Base-by-base conservation (phyloP, 1,140 invertebrate genomes). In the Lordiphosa collinella region DNA sequence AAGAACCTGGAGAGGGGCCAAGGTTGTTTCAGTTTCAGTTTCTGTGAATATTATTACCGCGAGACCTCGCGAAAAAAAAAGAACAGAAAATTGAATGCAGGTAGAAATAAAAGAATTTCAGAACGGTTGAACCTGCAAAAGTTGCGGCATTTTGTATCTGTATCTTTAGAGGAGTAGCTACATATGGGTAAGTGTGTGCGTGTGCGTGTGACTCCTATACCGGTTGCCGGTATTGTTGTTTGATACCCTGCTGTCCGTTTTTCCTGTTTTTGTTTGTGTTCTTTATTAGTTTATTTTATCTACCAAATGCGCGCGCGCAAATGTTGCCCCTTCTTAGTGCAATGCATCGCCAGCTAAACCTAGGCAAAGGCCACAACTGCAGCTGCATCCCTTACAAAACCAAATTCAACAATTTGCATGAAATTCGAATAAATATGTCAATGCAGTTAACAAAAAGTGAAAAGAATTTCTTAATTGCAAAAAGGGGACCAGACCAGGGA, bases 361-460 rank as follows among this genome's bases (percentile, higher is more conserved):
- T 29, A 29, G 25, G 5, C 25, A 29, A 29, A 29, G 8, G n/a
- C n/a, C n/a, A n/a, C n/a, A 29, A 5, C 5, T 29, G 38, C 72
- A 76, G 41, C 74, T 67, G 55, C 57, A 59, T 57, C 46, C 40
- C 25, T 8, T 29, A 29, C 7, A 29, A 8, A 35, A 59, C 47
- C 47, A 34, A 38, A 46, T 47, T 49, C 49, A 22, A 14, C 52
- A 85, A 85, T 85, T 85, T 79, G 80, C 79, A 85, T 85, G 69
- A 85, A 85, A 75, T 72, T 75, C 79, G 58, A 79, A 85, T 85
- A 85, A 85, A 85, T 79, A 85, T 79, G 79, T 62, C 79, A 85
- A 53, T 74, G 73, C 73, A 74, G 65, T 74, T 64, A 66, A 66
- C 43, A 55, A 58, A 57, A 62, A 69, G 40, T 56, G 50, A 43